phyloP scores from a whole-genome alignment of 2,797 vertebrate genomes.

The Betta splendens region DNA sequence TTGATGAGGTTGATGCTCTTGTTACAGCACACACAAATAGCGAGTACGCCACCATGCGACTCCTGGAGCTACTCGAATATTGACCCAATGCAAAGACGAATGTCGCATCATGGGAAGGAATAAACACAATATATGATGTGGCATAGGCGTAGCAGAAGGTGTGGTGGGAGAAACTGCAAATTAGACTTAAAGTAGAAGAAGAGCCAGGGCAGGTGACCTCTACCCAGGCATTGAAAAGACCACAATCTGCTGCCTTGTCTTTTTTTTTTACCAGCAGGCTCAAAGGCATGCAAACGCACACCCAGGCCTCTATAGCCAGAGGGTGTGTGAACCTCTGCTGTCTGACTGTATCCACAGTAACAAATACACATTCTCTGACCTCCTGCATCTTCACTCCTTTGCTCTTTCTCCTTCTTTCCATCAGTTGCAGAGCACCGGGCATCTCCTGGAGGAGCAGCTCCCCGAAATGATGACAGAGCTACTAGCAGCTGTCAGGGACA shows the following conservation, averaged over 20 bases:
- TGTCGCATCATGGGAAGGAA: no score
- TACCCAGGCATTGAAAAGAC: conserved; percentile 11
- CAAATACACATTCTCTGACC: conserved; percentile 46
- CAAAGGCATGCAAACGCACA: no score
- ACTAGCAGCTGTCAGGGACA: conserved; percentile 90
- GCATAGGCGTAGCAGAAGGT: background rate
- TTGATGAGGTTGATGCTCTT: no score
- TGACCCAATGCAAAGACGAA: no score
- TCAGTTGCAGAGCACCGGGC: conserved; percentile 94
- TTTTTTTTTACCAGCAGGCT: conserved; percentile 14
- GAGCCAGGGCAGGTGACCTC: conserved; percentile 12
- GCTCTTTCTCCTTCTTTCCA: background rate
- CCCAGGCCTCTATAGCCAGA: conserved; percentile 31
- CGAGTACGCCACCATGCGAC: no score
- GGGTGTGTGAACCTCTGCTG: conserved; percentile 49
- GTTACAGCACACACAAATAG: no score
- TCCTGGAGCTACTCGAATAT: no score
- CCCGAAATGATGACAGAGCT: conserved; percentile 98
- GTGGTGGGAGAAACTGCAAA: background rate
- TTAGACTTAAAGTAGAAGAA: conserved; percentile 10
- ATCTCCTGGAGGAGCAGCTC: conserved; percentile 95
- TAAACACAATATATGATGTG: no score
- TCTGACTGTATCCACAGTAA: conserved; percentile 56
- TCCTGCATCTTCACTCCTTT: conserved; percentile 11
- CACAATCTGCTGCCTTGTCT: conserved; percentile 20